phyloP scores from a whole-genome alignment of 2,113 vertebrate species.

The Ptychochromis oligacanthus region DNA sequence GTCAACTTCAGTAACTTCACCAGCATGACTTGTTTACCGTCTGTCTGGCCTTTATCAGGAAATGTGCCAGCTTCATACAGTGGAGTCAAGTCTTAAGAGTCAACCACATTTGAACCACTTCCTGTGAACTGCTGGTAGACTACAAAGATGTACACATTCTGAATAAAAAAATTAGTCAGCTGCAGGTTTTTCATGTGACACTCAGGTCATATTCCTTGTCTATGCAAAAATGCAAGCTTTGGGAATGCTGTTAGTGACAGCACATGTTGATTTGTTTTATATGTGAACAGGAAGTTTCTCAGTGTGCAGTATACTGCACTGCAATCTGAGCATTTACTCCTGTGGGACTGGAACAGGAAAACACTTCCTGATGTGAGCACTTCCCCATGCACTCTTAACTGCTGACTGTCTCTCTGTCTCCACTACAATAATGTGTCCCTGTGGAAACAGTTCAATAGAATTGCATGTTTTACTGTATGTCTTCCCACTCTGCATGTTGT shows the following conservation, averaged over 20 bases:
- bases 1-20: no score
- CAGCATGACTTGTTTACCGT: no score
- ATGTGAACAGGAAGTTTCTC: background rate
- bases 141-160: background rate
- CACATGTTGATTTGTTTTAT: background rate
- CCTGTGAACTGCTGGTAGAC: background rate
- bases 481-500: background rate
- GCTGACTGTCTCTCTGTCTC: background rate
- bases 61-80: background rate
- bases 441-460: background rate
- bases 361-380: conserved; percentile 27
- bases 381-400: background rate
- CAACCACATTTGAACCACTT: background rate
- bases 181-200: background rate
- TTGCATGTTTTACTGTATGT: background rate
- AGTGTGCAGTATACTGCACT: background rate
- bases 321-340: background rate
- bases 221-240: no score
- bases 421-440: background rate
- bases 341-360: conserved; percentile 21
- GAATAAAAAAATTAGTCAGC: background rate
- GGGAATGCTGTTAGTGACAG: no score
- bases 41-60: background rate
- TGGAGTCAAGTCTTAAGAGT: no score
- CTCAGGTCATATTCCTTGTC: no score